These are phyloP conservation scores for Drosophila sordidapex DNA, from an alignment of 2,888 invertebrate genomes.

Conservation along the genomic window DNA sequence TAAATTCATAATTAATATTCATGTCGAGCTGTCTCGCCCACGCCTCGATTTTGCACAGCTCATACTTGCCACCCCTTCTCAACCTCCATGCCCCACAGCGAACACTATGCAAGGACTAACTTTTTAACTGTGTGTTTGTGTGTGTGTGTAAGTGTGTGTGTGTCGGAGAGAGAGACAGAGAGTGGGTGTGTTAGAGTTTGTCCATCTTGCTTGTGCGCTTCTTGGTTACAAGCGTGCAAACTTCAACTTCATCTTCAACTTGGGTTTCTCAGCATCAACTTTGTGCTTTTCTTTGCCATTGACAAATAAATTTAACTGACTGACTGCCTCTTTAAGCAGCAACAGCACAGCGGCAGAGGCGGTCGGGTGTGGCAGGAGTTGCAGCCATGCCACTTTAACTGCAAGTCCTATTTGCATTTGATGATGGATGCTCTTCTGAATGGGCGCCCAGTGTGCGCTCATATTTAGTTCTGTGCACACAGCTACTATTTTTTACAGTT, in stretches of 20 bases:
- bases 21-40: conserved; percentile 55
- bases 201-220: conserved; percentile 56
- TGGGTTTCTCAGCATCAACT: conserved; percentile 36
- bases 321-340: conserved; percentile 25
- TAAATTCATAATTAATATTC: conserved; percentile 79
- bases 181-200: conserved; percentile 27
- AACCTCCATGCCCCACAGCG: neutral
- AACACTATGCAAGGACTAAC: conserved; percentile 48
- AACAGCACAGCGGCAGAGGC: neutral
- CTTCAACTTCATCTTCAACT: conserved; percentile 50
- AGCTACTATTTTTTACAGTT: conserved; percentile 9
- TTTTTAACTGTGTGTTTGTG: conserved; percentile 34
- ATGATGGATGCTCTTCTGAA: conserved; percentile 55
- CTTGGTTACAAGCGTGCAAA: conserved; percentile 62
- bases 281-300: conserved; percentile 78
- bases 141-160: conserved; percentile 2
- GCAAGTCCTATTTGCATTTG: conserved; percentile 62
- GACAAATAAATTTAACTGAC: conserved; percentile 69
- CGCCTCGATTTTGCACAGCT: conserved; percentile 6
- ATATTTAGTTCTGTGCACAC: conserved; percentile 28
- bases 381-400: conserved; percentile 28
- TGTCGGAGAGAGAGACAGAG: neutral
- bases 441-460: conserved; percentile 45
- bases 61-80: neutral
- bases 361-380: neutral